phyloP scores from a whole-genome alignment of 2,797 vertebrate genomes.

The Darevskia mixta region DNA sequence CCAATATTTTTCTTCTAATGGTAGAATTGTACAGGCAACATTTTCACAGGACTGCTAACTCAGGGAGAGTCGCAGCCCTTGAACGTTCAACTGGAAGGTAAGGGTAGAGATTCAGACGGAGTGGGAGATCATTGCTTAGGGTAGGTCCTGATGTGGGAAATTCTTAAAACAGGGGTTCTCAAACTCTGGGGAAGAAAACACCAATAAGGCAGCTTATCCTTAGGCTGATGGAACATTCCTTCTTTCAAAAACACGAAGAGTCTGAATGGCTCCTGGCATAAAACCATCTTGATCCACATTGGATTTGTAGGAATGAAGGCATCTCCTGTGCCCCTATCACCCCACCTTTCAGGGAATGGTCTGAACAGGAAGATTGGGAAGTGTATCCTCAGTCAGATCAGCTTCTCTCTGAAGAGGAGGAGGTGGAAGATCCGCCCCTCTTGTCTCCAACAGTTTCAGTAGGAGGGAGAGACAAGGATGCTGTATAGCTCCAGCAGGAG shows the following conservation, averaged over 20 bases:
- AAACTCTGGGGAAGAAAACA: background rate
- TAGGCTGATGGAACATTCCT: background rate
- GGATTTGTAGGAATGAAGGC: too few relatives aligned
- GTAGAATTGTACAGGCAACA: background rate
- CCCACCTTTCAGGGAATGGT: too few relatives aligned
- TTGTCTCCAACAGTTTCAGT: too few relatives aligned
- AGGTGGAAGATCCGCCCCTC: too few relatives aligned
- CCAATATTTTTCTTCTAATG: constrained; percentile 23
- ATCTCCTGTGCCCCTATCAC: too few relatives aligned
- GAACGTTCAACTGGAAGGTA: background rate
- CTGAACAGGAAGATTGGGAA: too few relatives aligned
- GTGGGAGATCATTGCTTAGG: background rate
- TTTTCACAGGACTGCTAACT: background rate
- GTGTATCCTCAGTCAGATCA: too few relatives aligned
- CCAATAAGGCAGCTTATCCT: background rate
- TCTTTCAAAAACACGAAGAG: background rate
- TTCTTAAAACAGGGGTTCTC: background rate
- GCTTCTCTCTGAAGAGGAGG: too few relatives aligned
- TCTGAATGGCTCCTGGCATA: background rate
- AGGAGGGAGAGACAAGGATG: too few relatives aligned
- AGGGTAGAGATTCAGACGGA: background rate
- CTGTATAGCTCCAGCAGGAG: too few relatives aligned
- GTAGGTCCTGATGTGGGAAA: background rate
- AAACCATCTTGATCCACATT: too few relatives aligned
- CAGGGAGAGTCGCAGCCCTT: background rate